Evolutionary conservation across 2,888 invertebrate species (phyloP).

Genomic region (Platynereis dumerilii): DNA sequence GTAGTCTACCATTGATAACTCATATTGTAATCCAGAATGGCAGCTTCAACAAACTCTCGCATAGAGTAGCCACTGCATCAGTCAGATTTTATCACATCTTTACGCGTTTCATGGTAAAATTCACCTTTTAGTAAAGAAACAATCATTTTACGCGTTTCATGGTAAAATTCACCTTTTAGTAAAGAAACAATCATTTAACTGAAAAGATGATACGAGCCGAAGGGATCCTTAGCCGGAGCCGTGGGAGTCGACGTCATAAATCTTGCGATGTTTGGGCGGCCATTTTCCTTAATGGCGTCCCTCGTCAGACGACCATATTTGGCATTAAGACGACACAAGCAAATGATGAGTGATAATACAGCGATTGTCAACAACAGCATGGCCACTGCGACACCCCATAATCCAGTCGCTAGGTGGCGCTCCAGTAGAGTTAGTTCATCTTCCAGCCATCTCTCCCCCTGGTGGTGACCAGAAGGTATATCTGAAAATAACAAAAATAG

Average conservation of each 20-base stretch:
- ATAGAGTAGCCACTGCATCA: too few species aligned
- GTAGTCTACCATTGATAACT: too few species aligned
- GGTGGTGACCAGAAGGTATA: too few species aligned
- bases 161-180: too few species aligned
- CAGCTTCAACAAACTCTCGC: too few species aligned
- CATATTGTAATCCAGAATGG: too few species aligned
- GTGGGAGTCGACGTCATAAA: neutral
- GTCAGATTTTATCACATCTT: too few species aligned
- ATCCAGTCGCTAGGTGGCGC: slow-evolving; percentile 22
- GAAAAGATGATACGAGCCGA: slow-evolving; percentile 1
- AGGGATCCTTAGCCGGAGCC: neutral
- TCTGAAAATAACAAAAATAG: too few species aligned
- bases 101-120: too few species aligned
- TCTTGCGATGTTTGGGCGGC: neutral
- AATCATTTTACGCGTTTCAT: too few species aligned
- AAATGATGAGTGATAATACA: slow-evolving; percentile 14
- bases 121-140: too few species aligned
- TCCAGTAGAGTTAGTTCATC: slow-evolving; percentile 13
- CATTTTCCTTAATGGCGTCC: neutral
- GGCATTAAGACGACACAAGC: slow-evolving; percentile 19
- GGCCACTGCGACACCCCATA: slow-evolving; percentile 25
- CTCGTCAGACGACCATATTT: slow-evolving; percentile 15
- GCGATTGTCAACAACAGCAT: slow-evolving; percentile 18
- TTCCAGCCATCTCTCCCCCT: slow-evolving; percentile 10
- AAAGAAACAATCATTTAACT: too few species aligned